Evolutionary conservation across 2,113 vertebrate species (phyloP), one percentile per base, ranked within the genome.

Genomic region (Accipiter cooperii): DNA sequence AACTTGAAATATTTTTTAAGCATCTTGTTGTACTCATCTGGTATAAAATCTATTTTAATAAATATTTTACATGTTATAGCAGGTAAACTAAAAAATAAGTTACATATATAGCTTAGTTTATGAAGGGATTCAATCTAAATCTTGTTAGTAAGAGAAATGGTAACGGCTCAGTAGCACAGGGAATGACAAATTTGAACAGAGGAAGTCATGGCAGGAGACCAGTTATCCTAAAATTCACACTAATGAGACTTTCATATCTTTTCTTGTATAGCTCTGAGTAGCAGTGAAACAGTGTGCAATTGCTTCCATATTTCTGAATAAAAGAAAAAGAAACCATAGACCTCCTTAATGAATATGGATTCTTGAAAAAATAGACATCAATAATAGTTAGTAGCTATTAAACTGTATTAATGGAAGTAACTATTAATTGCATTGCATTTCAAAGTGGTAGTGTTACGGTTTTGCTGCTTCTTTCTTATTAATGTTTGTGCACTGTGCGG

Each of bases 341-440:
- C 24, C 9, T 93, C 78, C 24, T 83, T 97, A 97, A 96, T 96
- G 87, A 97, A 60, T 97, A 96, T 94, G 84, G 95, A 97, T 98
- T 96, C 96, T 54, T 94, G 90, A 84, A 93, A 93, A 98, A 95
- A 69, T 54, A 77, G 73, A 90, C 76, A 93, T 96, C 68, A 85
- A 88, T 97, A 97, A 95, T 92, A 97, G 88, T 97, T 97, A 97
- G 87, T 75, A 91, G 84, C 86, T 96, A 93, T 98, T 97, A 89
- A 51, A 63, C 38, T 76, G 84, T 94, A 74, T 97, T 97, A 97
- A 94, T 96, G 78, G 71, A 95, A 96, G 49, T 95, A 96, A 96
- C 91, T 96, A 76, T 92, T 96, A 98, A 96, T 96, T 97, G 86
- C 83, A 89, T 79, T 93, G 80, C n/a, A 5, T 96, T 96, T 94